Conservation (phyloP, 2,888 invertebrate genomes). For the Pimpla rufipes region DNA sequence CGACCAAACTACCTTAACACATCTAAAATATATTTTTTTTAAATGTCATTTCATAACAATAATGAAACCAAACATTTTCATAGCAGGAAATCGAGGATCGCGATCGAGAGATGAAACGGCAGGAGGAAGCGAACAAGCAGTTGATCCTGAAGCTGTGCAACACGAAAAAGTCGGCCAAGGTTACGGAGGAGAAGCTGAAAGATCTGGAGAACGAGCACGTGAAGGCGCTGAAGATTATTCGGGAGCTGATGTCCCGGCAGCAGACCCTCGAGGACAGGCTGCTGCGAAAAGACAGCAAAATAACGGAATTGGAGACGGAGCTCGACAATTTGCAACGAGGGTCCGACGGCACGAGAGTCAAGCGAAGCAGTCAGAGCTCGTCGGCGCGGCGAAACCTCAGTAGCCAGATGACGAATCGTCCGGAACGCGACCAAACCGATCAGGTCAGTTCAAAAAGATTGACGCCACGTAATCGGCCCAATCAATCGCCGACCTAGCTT, state of each 20-base stretch:
- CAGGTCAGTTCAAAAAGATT: constrained; percentile 78
- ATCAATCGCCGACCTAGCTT: constrained; percentile 8
- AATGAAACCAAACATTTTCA: too few species aligned
- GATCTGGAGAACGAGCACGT: constrained; percentile 87
- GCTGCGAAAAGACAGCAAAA: constrained; percentile 78
- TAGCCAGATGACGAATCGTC: constrained; percentile 75
- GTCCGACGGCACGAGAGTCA: constrained; percentile 64
- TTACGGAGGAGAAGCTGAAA: constrained; percentile 81
- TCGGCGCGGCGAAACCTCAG: constrained; percentile 74
- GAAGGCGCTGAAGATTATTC: constrained; percentile 87
- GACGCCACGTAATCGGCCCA: constrained; percentile 7
- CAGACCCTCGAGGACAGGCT: constrained; percentile 86
- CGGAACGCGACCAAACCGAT: constrained; percentile 79
- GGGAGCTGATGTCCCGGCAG: constrained; percentile 87
- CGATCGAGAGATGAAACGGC: constrained; percentile 76
- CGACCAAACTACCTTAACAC: neutral
- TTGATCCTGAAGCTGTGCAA: constrained; percentile 80
- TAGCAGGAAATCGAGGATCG: constrained; percentile 80
- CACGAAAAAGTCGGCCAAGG: constrained; percentile 76
- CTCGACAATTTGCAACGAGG: constrained; percentile 69
- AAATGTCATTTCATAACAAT: neutral
- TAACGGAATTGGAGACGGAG: constrained; percentile 78
- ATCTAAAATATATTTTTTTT: neutral
- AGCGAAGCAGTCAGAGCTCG: constrained; percentile 62
- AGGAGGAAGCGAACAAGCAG: constrained; percentile 82